A percentile compares a stretch with the other conserved stretches of the same genome.
phyloP scores from a whole-genome alignment of 2,113 vertebrate species.

The Burhinus bistriatus region DNA sequence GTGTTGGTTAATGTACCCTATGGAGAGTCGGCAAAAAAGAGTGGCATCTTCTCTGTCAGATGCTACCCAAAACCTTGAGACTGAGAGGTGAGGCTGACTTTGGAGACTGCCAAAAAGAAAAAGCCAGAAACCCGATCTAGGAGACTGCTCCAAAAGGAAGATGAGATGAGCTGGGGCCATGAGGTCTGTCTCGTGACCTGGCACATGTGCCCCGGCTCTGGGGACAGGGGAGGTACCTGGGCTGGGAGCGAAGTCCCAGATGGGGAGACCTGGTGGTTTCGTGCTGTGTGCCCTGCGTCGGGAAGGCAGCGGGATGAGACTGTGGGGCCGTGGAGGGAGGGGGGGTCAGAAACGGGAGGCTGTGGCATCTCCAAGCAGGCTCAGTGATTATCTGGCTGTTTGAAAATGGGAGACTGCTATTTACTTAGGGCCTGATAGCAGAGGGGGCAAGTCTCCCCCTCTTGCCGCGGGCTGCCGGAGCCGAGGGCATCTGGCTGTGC shows the following conservation, averaged over 20 bases:
- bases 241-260: neutral
- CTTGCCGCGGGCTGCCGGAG: neutral
- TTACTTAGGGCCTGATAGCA: neutral
- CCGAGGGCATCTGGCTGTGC: neutral
- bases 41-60: neutral
- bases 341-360: neutral
- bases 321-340: rapidly evolving
- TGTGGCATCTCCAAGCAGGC: neutral
- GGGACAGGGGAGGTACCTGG: slow-evolving; percentile 40
- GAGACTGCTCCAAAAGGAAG: slow-evolving; percentile 29
- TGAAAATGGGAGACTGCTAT: neutral
- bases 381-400: neutral
- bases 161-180: slow-evolving; percentile 49
- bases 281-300: rapidly evolving
- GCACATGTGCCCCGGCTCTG: slow-evolving; percentile 6
- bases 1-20: neutral
- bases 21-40: neutral
- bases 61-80: slow-evolving; percentile 11
- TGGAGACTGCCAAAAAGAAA: slow-evolving; percentile 58
- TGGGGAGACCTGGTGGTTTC: neutral
- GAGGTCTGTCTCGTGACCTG: slow-evolving; percentile 59
- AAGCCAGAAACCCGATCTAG: slow-evolving; percentile 49
- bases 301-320: neutral
- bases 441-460: neutral
- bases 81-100: slow-evolving; percentile 53